A percentile compares a stretch with the other conserved stretches of the same genome.
These are phyloP conservation scores for Hyperopisus bebe DNA, from an alignment of 2,113 vertebrate species.

Conservation along the genomic window DNA sequence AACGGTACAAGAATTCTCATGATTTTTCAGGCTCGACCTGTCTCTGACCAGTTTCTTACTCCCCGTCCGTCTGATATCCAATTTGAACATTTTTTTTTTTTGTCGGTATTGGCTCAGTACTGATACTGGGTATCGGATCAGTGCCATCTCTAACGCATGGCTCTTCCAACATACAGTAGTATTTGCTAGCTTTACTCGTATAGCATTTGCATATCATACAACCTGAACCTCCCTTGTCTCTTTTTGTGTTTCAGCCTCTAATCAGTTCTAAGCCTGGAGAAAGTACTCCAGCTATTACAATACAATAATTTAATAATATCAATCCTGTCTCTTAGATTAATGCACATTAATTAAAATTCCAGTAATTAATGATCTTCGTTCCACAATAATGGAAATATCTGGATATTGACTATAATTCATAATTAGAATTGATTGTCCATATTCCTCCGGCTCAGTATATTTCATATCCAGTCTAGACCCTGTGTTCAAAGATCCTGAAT, in stretches of 20 bases:
- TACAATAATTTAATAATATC: neutral
- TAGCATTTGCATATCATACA: neutral
- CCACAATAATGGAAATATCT: neutral
- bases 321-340: neutral
- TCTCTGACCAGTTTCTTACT: neutral
- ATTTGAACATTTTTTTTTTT: neutral
- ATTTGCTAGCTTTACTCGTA: neutral
- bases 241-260: neutral
- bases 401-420: neutral
- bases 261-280: neutral
- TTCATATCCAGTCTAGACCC: neutral
- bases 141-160: neutral
- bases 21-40: neutral
- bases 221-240: neutral
- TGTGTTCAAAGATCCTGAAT: neutral
- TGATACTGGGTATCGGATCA: neutral
- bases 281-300: neutral
- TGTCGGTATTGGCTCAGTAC: neutral
- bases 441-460: neutral
- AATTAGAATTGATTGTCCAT: neutral
- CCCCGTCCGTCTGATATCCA: neutral
- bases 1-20: neutral
- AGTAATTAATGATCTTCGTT: neutral
- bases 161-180: neutral
- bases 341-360: neutral